These are phyloP conservation scores for Lytechinus variegatus DNA, from an alignment of 35 echinoderm and acorn worm genomes.

Conservation along the genomic window DNA sequence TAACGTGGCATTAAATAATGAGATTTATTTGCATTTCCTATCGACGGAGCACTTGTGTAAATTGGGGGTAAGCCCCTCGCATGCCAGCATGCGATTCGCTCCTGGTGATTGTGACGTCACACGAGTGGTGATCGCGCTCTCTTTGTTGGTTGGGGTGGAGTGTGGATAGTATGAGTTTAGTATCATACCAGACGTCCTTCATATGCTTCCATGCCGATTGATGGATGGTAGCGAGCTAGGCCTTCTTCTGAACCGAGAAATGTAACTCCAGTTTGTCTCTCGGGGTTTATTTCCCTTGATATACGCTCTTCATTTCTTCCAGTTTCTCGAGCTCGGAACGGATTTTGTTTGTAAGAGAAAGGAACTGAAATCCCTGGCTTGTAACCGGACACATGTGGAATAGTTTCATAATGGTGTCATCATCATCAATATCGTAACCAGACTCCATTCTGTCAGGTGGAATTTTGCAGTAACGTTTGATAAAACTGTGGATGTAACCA, in stretches of 20 bases:
- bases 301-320: neutral
- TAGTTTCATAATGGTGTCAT: conserved; percentile 25
- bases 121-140: neutral
- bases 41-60: neutral
- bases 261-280: neutral
- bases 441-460: conserved; percentile 5
- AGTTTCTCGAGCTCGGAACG: neutral
- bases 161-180: neutral
- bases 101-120: neutral
- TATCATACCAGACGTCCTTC: neutral
- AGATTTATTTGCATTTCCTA: neutral
- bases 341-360: neutral
- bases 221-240: neutral
- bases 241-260: neutral
- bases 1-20: neutral
- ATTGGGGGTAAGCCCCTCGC: neutral
- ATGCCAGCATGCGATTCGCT: neutral
- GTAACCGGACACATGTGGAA: conserved; percentile 15
- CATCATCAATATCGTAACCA: neutral
- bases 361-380: neutral
- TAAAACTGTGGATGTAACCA: neutral
- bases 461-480: neutral
- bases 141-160: neutral
- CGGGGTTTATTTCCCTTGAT: neutral
- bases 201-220: neutral